These are phyloP conservation scores for Dysidea cf. avara DNA, from an alignment of 37 sponge, comb jelly and placozoan species.

Conservation along the genomic window DNA sequence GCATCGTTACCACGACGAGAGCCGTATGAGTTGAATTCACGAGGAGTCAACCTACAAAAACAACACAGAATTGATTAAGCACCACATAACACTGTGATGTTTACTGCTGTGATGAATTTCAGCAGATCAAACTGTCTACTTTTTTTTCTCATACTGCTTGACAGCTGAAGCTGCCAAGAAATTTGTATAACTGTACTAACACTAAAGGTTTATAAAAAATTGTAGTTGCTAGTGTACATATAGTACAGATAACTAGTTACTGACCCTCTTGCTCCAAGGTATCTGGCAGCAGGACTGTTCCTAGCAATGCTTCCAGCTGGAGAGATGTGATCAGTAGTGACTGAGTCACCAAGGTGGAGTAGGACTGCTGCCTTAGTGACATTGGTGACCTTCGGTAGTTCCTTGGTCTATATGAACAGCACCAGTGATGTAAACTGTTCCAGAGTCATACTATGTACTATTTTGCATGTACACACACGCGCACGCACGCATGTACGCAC, in stretches of 20 bases:
- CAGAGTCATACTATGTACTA: background rate
- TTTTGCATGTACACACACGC: background rate
- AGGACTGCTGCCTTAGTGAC: constrained; percentile 64
- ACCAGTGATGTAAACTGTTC: background rate
- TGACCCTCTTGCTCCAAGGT: constrained; percentile 73
- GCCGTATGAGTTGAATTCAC: constrained; percentile 94
- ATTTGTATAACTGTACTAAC: too few relatives aligned
- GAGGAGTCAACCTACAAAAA: constrained; percentile 63
- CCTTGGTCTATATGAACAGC: constrained; percentile 24
- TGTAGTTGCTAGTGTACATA: too few relatives aligned
- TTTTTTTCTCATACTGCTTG: too few relatives aligned
- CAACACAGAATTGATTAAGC: background rate
- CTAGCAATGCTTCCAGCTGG: constrained; percentile 94
- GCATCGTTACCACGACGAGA: constrained; percentile 88
- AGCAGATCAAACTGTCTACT: too few relatives aligned
- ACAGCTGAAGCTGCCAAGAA: too few relatives aligned
- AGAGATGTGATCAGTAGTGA: constrained; percentile 93
- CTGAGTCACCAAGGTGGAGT: constrained; percentile 88
- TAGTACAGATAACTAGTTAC: background rate
- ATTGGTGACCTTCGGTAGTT: constrained; percentile 28
- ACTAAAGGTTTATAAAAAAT: too few relatives aligned
- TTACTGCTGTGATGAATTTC: too few relatives aligned
- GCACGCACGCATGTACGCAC: background rate
- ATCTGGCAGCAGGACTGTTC: constrained; percentile 86
- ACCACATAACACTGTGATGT: too few relatives aligned